A percentile compares a stretch with the other conserved stretches of the same genome.
Conservation (phyloP, 2,113 vertebrate genomes). For the Corythornis madagascariensis region DNA sequence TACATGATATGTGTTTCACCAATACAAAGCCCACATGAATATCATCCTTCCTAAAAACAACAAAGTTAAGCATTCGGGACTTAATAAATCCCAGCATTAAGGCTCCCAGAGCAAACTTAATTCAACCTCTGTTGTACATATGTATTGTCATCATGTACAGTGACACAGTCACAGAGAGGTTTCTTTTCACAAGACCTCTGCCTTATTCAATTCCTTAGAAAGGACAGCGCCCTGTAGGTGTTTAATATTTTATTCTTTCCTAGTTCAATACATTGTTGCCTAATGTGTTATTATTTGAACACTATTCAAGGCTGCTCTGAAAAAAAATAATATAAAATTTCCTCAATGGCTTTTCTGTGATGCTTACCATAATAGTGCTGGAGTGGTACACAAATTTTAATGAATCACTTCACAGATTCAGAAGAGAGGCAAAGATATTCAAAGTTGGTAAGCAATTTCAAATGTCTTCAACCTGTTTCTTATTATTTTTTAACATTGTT, state of each 20-base stretch:
- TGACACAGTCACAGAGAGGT: background rate
- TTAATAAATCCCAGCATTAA: background rate
- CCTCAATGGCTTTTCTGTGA: constrained; percentile 24
- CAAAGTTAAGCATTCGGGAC: background rate
- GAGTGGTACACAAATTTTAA: constrained; percentile 1
- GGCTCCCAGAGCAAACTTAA: background rate
- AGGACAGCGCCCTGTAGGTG: background rate
- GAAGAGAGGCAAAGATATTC: background rate
- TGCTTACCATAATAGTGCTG: background rate
- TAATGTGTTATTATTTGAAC: background rate
- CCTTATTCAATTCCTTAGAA: background rate
- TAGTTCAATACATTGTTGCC: background rate
- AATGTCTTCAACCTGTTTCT: background rate
- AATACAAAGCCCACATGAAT: background rate
- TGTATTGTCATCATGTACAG: background rate
- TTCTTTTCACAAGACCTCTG: constrained; percentile 11
- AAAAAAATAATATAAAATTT: background rate
- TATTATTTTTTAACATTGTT: background rate
- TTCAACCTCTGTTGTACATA: background rate
- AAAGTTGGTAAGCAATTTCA: background rate
- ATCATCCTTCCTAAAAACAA: background rate
- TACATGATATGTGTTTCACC: background rate
- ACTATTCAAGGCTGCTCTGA: background rate
- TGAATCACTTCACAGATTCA: constrained; percentile 5
- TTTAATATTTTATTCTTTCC: constrained; percentile 39